phyloP scores from a whole-genome alignment of 2,888 invertebrate genomes.

The Drosophila greeni region DNA sequence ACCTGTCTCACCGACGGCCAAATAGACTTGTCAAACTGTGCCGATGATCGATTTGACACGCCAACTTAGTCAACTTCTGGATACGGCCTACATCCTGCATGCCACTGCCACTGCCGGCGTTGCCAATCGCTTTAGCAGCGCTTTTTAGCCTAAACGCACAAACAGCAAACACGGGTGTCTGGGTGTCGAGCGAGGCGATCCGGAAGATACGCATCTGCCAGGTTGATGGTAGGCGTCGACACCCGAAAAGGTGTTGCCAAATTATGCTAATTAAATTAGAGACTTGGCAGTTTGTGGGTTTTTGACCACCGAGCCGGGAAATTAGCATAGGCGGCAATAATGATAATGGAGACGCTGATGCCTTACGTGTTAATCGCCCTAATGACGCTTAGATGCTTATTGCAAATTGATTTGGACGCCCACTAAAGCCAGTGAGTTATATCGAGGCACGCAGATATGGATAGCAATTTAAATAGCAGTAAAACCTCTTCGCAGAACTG shows the following conservation, averaged over 20 bases:
- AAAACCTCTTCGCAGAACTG: slow-evolving; percentile 3
- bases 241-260: slow-evolving; percentile 65
- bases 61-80: slow-evolving; percentile 68
- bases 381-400: slow-evolving; percentile 40
- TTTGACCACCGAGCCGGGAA: slow-evolving; percentile 25
- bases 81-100: slow-evolving; percentile 41
- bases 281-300: slow-evolving; percentile 14
- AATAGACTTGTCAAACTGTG: slow-evolving; percentile 74
- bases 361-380: slow-evolving; percentile 55
- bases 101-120: slow-evolving; percentile 42
- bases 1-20: slow-evolving; percentile 31
- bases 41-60: slow-evolving; percentile 76
- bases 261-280: slow-evolving; percentile 70
- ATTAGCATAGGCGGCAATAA: slow-evolving; percentile 45
- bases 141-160: slow-evolving; percentile 62
- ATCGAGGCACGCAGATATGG: neutral
- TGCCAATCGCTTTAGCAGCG: slow-evolving; percentile 70
- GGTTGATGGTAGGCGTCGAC: slow-evolving; percentile 38
- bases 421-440: slow-evolving; percentile 48
- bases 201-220: slow-evolving; percentile 36
- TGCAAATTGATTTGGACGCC: slow-evolving; percentile 62
- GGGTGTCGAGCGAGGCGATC: slow-evolving; percentile 6
- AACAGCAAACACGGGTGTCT: slow-evolving; percentile 13
- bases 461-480: neutral
- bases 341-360: slow-evolving; percentile 21